These are phyloP conservation scores for Alectura lathami DNA, from an alignment of 2,113 vertebrate genomes.

Conservation along the genomic window DNA sequence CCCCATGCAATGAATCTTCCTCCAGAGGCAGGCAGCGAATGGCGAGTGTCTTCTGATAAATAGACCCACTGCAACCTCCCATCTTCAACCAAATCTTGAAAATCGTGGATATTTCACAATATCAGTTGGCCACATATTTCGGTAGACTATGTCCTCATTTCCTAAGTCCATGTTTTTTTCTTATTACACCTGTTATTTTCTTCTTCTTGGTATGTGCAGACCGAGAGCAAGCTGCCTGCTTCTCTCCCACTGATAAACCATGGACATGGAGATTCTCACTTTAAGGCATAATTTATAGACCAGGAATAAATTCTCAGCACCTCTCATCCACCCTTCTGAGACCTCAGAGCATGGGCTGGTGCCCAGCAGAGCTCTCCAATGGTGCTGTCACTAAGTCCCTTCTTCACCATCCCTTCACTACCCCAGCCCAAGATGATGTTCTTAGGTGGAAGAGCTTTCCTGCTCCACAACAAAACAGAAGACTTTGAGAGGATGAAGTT, in stretches of 20 bases:
- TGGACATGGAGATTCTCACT: neutral
- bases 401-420: neutral
- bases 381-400: neutral
- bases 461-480: neutral
- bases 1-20: fast-evolving
- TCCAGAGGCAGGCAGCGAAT: neutral
- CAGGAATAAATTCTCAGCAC: neutral
- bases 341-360: neutral
- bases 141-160: neutral
- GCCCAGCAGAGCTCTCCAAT: neutral
- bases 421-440: neutral
- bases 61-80: neutral
- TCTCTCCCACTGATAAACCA: neutral
- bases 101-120: neutral
- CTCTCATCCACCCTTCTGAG: neutral
- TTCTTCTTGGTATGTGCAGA: neutral
- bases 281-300: neutral
- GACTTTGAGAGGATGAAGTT: neutral
- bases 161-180: neutral
- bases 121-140: neutral
- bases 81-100: neutral
- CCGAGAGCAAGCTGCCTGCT: neutral
- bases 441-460: neutral
- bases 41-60: neutral
- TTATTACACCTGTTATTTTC: neutral